Percentiles rank a stretch among this genome's conserved stretches.
These are phyloP conservation scores for Oligia fasciuncula DNA, from an alignment of 2,888 invertebrate species.

Conservation along the genomic window DNA sequence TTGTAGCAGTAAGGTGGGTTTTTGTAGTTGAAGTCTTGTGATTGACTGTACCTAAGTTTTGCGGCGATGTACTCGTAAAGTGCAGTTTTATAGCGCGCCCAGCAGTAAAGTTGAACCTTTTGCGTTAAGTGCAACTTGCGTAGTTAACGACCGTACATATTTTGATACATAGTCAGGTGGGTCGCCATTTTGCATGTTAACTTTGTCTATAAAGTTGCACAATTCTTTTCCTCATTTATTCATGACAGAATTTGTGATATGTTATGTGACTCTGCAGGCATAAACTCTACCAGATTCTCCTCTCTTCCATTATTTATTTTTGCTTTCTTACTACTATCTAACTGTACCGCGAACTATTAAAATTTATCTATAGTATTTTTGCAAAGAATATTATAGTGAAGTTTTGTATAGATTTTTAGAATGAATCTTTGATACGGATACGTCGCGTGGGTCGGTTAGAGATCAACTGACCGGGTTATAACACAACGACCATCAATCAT, in stretches of 20 bases:
- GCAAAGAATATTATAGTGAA: too few relatives aligned
- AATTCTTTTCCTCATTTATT: slow-evolving; percentile 28
- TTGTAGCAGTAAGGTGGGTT: not conserved
- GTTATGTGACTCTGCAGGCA: not conserved
- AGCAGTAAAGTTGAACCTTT: slow-evolving; percentile 69
- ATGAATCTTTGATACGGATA: too few relatives aligned
- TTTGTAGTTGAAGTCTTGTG: not conserved
- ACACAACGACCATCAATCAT: not conserved
- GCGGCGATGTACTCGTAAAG: slow-evolving; percentile 72
- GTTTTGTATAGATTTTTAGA: too few relatives aligned
- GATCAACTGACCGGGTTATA: not conserved
- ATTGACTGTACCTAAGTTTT: slow-evolving; percentile 58
- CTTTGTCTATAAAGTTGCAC: slow-evolving; percentile 53
- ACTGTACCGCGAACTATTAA: not conserved
- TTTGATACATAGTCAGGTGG: slow-evolving; percentile 49
- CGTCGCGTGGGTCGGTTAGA: too few relatives aligned
- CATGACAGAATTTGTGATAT: slow-evolving; percentile 7
- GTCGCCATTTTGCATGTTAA: slow-evolving; percentile 41
- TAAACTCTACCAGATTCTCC: not conserved
- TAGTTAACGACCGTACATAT: slow-evolving; percentile 59
- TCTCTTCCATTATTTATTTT: not conserved
- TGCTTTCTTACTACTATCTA: not conserved
- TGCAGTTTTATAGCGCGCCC: slow-evolving; percentile 74
- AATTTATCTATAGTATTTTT: not conserved
- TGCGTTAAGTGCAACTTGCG: slow-evolving; percentile 67